Evolutionary conservation across 2,113 vertebrate genomes (phyloP).

Genomic region (Nycticryphes semicollaris): DNA sequence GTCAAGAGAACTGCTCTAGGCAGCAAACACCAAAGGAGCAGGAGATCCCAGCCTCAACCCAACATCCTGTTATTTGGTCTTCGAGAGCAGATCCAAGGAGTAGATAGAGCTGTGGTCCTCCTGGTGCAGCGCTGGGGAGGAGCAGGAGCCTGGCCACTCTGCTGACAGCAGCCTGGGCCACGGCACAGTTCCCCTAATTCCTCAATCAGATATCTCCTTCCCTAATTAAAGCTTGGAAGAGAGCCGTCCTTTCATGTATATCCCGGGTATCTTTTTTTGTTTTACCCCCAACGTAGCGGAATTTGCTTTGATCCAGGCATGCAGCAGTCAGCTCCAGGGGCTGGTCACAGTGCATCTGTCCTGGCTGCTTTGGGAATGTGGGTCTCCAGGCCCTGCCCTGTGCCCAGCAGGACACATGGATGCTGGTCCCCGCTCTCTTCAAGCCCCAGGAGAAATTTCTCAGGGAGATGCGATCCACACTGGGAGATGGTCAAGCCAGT

Average conservation of each 20-base stretch:
- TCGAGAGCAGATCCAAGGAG: background rate
- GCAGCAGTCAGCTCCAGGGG: background rate
- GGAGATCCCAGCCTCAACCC: constrained; percentile 1
- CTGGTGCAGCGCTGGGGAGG: accelerated
- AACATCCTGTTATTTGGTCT: constrained; percentile 24
- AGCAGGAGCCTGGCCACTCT: accelerated
- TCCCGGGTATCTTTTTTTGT: background rate
- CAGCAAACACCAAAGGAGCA: background rate
- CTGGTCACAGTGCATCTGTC: accelerated
- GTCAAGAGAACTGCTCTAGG: background rate
- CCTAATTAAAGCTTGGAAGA: constrained; percentile 6
- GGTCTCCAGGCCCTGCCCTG: background rate
- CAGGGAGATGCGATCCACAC: background rate
- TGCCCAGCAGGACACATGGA: background rate
- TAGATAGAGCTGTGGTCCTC: background rate
- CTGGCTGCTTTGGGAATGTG: background rate
- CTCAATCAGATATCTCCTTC: background rate
- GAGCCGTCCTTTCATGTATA: background rate
- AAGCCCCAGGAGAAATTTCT: background rate
- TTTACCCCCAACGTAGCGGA: background rate
- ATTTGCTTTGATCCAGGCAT: background rate
- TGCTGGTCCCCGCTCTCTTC: background rate
- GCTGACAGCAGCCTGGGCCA: background rate
- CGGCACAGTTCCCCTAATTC: background rate
- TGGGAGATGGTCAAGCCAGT: background rate